phyloP scores from a whole-genome alignment of 2,113 vertebrate species.

The Felis chaus region DNA sequence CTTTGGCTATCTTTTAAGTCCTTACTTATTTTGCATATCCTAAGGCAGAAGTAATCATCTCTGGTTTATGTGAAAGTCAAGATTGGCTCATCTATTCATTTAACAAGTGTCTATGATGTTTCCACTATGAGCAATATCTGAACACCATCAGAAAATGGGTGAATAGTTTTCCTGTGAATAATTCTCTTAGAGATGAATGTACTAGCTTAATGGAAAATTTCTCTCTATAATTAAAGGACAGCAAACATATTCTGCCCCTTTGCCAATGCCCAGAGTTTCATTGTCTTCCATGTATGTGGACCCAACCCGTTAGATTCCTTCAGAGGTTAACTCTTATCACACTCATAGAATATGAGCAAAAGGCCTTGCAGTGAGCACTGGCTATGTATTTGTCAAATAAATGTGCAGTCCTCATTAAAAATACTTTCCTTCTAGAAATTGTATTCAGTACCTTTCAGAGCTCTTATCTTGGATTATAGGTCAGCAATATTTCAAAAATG shows the following conservation, averaged over 20 bases:
- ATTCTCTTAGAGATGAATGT: neutral
- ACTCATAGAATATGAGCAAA: neutral
- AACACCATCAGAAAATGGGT: neutral
- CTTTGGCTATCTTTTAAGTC: conserved; percentile 13
- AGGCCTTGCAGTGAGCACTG: neutral
- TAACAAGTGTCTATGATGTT: neutral
- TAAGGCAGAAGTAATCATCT: conserved; percentile 6
- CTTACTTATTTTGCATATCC: neutral
- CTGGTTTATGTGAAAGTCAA: neutral
- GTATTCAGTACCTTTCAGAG: neutral
- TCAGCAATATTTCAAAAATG: neutral
- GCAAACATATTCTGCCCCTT: neutral
- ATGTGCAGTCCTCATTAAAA: neutral
- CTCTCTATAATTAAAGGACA: neutral
- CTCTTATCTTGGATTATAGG: neutral
- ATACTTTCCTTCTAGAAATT: neutral
- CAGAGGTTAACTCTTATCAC: neutral
- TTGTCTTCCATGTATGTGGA: neutral
- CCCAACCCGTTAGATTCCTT: neutral
- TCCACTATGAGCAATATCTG: neutral
- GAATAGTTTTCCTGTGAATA: neutral
- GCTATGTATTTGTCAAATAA: neutral
- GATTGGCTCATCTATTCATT: neutral
- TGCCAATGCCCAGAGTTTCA: neutral
- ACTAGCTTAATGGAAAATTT: neutral